Evolutionary conservation across 2,888 invertebrate genomes (phyloP).

Genomic region (Acronicta alni): DNA sequence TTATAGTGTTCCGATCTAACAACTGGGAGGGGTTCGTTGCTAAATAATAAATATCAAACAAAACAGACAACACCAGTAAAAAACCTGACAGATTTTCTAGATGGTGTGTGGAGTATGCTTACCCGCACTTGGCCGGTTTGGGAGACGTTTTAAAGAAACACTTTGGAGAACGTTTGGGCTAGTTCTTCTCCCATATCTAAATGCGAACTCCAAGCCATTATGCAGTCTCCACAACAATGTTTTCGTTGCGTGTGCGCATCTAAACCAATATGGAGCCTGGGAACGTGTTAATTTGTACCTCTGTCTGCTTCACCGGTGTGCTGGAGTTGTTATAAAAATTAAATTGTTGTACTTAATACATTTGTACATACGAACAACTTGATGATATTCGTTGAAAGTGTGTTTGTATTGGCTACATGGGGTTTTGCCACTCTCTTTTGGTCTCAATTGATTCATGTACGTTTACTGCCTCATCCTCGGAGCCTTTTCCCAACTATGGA

Average conservation of each 20-base stretch:
- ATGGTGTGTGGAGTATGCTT: too few relatives aligned
- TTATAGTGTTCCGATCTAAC: too few relatives aligned
- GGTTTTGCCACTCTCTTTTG: conserved; percentile 4
- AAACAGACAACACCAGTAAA: too few relatives aligned
- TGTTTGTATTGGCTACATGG: neutral
- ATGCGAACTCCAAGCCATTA: conserved; percentile 10
- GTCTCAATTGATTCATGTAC: neutral
- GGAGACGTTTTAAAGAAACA: too few relatives aligned
- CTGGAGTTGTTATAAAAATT: conserved; percentile 68
- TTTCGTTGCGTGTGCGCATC: conserved; percentile 41
- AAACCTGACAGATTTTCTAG: too few relatives aligned
- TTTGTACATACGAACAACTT: conserved; percentile 16
- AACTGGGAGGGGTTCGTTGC: too few relatives aligned
- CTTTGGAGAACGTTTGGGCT: too few relatives aligned
- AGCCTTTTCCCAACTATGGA: too few relatives aligned
- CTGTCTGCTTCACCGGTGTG: conserved; percentile 59
- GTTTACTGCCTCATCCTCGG: neutral
- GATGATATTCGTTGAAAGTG: conserved; percentile 12
- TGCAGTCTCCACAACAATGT: conserved; percentile 21
- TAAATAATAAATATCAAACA: too few relatives aligned
- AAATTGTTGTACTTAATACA: conserved; percentile 62
- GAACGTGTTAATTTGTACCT: conserved; percentile 74
- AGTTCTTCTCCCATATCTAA: too few relatives aligned
- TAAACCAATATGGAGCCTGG: conserved; percentile 56
- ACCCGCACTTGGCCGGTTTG: too few relatives aligned